Evolutionary conservation across 2,888 invertebrate genomes (phyloP), one percentile per base, ranked within the genome.

Genomic region (Macaria liturata): DNA sequence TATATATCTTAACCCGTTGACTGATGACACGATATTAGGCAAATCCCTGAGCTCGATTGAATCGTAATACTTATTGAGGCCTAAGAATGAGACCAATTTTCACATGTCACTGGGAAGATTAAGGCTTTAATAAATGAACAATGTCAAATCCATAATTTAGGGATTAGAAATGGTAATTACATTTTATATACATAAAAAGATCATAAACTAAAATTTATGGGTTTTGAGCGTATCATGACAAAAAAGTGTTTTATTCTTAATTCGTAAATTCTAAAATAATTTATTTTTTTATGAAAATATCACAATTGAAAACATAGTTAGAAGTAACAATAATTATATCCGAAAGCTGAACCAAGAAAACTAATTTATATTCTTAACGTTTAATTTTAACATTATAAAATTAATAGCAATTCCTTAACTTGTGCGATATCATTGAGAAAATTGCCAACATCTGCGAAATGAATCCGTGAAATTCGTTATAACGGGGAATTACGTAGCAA

Each of bases 1-100:
- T 59, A 63, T 68, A 69, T 70, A 50, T 64, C 64, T 61, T 56
- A 64, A 20, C 2, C 66, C 61, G 64, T 67, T 20, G 69, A 66
- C 64, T 64, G 73, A 72, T 71, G 60, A 60, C 62, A 54, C 48
- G 61, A 64, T 57, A 70, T 77, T 69, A 65, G 67, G 69, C 61
- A 68, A 67, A 75, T 71, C 72, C 69, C 63, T 66, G 62, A 49
- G 67, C 66, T 65, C 62, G 67, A 73, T 71, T 67, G 69, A 67
- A 66, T 67, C 66, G 61, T 68, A 69, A 69, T 65, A 66, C 62
- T 44, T 65, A 60, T 55, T 54, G 57, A 65, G 52, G 52, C 45
- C 49, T 45, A 4, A 46, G 55, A 56, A 55, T 56, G 49, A 60
- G 45, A 49, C 52, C 48, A 20, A 55, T 56, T 60, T 60, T 20